A percentile compares a stretch with the other conserved stretches of the same genome.
Evolutionary conservation across 2,888 invertebrate species (phyloP).

Genomic region (Zygothrica quintamaculata): DNA sequence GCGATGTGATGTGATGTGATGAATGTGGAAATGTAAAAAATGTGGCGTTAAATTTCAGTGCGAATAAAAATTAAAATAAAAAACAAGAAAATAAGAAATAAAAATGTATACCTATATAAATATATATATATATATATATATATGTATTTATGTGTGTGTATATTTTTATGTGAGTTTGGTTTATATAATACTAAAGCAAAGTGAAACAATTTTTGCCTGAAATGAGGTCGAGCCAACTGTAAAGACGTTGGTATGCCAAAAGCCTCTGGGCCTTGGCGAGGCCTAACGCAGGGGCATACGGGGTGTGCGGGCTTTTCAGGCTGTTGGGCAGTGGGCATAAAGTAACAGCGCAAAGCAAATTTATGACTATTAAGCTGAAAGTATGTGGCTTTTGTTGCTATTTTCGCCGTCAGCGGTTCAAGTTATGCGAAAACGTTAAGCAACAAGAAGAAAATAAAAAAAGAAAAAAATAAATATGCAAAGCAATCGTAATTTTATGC

Average conservation of each 20-base stretch:
- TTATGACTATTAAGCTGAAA: slow-evolving; percentile 78
- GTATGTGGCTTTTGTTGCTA: slow-evolving; percentile 78
- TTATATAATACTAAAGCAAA: slow-evolving; percentile 3
- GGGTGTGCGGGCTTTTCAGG: slow-evolving; percentile 1
- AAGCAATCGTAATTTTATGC: slow-evolving; percentile 75
- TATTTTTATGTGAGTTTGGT: background rate
- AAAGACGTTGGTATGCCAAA: slow-evolving; percentile 43
- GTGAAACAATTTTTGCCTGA: slow-evolving; percentile 40
- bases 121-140: background rate
- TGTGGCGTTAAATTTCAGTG: slow-evolving; percentile 77
- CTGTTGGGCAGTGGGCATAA: slow-evolving; percentile 20
- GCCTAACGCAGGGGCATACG: slow-evolving; percentile 1
- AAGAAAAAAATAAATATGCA: slow-evolving; percentile 62
- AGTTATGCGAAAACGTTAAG: slow-evolving; percentile 75
- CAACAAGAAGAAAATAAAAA: too few relatives aligned
- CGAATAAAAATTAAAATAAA: slow-evolving; percentile 51
- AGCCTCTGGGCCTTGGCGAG: background rate
- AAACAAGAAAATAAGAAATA: slow-evolving; percentile 18
- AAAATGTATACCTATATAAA: slow-evolving; percentile 1
- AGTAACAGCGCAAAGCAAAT: slow-evolving; percentile 63
- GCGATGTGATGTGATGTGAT: slow-evolving; percentile 63
- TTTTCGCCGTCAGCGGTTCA: slow-evolving; percentile 50
- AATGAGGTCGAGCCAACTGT: slow-evolving; percentile 60
- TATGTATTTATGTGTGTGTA: background rate
- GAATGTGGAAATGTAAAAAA: slow-evolving; percentile 74